Evolutionary conservation across 2,113 vertebrate species (phyloP).

Genomic region (Peromyscus leucopus): DNA sequence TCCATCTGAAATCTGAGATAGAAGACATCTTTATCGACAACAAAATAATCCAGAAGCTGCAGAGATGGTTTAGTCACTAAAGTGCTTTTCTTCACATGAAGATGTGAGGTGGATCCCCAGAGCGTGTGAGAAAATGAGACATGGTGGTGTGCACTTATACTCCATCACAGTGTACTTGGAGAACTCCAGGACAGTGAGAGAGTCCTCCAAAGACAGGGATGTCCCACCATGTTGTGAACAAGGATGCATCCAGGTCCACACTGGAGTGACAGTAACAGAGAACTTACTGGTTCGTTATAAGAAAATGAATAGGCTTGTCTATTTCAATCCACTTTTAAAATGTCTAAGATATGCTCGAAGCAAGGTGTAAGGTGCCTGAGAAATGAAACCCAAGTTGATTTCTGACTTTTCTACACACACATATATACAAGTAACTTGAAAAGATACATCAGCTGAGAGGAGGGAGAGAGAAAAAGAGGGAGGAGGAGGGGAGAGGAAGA

Average conservation of each 20-base stretch:
- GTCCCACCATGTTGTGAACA: no score
- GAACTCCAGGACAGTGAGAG: neutral
- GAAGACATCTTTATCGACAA: neutral
- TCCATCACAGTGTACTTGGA: neutral
- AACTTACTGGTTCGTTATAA: neutral
- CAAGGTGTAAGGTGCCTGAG: neutral
- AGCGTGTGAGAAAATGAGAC: neutral
- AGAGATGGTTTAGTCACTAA: neutral
- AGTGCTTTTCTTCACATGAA: neutral
- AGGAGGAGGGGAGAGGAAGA: neutral
- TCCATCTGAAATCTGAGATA: neutral
- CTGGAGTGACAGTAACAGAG: neutral
- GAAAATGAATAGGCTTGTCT: neutral
- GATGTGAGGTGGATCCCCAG: neutral
- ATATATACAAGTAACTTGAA: neutral
- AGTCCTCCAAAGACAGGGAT: neutral
- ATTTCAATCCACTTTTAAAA: neutral
- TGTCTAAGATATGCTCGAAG: neutral
- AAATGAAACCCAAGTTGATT: neutral
- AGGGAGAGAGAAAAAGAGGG: neutral
- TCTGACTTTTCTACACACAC: neutral
- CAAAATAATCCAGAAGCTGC: neutral
- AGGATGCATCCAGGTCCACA: fast-evolving
- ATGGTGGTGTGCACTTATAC: neutral
- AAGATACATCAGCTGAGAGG: neutral